Percentiles rank a stretch among this genome's conserved stretches.
These are phyloP conservation scores for Meteorus colon DNA, from an alignment of 2,888 invertebrate genomes.

Conservation along the genomic window DNA sequence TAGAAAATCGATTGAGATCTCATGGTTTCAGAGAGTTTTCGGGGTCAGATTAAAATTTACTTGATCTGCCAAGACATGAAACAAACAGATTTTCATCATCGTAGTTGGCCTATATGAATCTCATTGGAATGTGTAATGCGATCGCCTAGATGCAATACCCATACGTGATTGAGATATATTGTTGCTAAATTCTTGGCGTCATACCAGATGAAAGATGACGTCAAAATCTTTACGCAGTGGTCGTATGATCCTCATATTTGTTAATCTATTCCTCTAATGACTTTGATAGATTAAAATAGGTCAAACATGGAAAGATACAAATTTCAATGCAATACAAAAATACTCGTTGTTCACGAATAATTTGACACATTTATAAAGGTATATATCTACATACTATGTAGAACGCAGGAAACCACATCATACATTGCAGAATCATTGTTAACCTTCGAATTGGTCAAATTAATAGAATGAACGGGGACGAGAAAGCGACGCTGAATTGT, in stretches of 20 bases:
- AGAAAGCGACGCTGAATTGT: conserved; percentile 64
- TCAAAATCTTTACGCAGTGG: neutral
- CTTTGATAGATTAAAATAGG: too few species aligned
- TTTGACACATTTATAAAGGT: neutral
- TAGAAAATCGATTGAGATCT: too few species aligned
- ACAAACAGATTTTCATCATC: neutral
- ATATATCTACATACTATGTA: neutral
- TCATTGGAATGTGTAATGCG: neutral
- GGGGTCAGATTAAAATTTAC: too few species aligned
- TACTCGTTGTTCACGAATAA: neutral
- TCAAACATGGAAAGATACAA: too few species aligned
- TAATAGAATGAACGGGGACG: conserved; percentile 49
- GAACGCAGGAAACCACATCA: neutral
- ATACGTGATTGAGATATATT: neutral
- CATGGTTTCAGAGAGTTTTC: too few species aligned
- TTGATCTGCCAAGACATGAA: too few species aligned
- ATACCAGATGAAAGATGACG: neutral
- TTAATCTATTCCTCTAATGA: neutral
- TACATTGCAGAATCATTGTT: neutral
- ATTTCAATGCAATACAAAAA: neutral
- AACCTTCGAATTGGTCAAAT: conserved; percentile 16
- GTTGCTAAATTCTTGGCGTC: neutral
- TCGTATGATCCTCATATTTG: neutral
- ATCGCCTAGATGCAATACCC: neutral
- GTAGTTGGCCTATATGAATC: neutral